A percentile compares a stretch with the other conserved stretches of the same genome.
These are phyloP conservation scores for Halcyon leucocephala DNA, from an alignment of 2,797 vertebrate species.

Conservation along the genomic window DNA sequence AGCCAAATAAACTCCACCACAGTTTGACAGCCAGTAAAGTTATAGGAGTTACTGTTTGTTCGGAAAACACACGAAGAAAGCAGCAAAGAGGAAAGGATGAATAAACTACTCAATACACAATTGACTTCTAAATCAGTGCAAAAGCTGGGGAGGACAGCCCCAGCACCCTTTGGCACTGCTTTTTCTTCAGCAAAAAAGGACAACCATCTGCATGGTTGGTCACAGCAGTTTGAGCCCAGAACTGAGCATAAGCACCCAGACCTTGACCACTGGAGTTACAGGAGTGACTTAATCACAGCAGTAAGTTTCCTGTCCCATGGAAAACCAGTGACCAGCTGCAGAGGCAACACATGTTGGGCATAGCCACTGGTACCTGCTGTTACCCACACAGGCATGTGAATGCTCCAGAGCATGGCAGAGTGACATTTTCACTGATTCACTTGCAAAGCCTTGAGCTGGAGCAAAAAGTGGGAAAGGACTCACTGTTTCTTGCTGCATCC, in stretches of 20 bases:
- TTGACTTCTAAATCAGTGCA: not conserved
- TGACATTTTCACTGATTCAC: not conserved
- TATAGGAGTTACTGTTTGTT: not conserved
- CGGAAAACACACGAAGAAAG: slow-evolving; percentile 9
- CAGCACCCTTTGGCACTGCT: not conserved
- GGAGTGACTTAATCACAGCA: not conserved
- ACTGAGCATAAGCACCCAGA: not conserved
- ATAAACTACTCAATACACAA: not conserved
- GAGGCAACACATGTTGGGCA: fast-evolving
- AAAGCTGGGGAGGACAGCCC: not conserved
- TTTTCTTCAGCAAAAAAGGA: not conserved
- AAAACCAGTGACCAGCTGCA: not conserved
- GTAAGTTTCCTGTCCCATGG: fast-evolving
- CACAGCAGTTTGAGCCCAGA: not conserved
- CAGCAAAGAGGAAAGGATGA: not conserved
- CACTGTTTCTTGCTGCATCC: not conserved
- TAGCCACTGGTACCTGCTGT: fast-evolving
- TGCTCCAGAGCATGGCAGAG: not conserved
- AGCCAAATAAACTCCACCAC: slow-evolving; percentile 37
- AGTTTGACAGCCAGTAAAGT: slow-evolving; percentile 31
- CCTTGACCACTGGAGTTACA: fast-evolving
- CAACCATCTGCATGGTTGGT: fast-evolving
- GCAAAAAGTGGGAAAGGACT: not conserved
- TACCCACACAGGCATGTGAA: not conserved
- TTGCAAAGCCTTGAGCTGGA: not conserved